These are phyloP conservation scores for Drosophila yakuba DNA, from an alignment of 1,140 invertebrate genomes.

Conservation along the genomic window DNA sequence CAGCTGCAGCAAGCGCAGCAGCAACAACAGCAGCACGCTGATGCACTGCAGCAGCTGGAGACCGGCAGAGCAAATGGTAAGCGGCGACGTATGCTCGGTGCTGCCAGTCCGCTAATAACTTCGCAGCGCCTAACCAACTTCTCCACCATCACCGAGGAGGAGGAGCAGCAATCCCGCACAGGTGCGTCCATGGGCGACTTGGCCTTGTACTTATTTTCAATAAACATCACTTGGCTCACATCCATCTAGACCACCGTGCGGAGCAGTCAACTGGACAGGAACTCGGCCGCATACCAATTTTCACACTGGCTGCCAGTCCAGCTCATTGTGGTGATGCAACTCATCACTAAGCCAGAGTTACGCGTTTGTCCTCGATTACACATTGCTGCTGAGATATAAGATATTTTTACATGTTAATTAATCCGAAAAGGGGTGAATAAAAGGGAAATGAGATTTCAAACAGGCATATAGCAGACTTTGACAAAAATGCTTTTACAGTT, in stretches of 20 bases:
- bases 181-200: slow-evolving; percentile 3
- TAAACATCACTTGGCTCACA: neutral
- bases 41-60: slow-evolving; percentile 16
- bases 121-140: slow-evolving; percentile 72
- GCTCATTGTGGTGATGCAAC: slow-evolving; percentile 43
- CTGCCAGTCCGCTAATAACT: slow-evolving; percentile 67
- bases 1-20: slow-evolving; percentile 39
- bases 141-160: slow-evolving; percentile 76
- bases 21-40: slow-evolving; percentile 9
- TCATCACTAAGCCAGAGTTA: slow-evolving; percentile 25
- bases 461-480: slow-evolving; percentile 8
- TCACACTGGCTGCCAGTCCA: slow-evolving; percentile 37
- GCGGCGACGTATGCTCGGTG: slow-evolving; percentile 49
- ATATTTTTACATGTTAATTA: slow-evolving; percentile 63
- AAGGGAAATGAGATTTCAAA: slow-evolving; percentile 21
- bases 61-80: slow-evolving; percentile 35
- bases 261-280: slow-evolving; percentile 35
- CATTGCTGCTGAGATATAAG: slow-evolving; percentile 10
- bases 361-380: neutral
- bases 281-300: slow-evolving; percentile 47
- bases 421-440: slow-evolving; percentile 14
- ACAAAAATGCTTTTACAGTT: neutral
- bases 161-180: slow-evolving; percentile 60
- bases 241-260: slow-evolving; percentile 15
- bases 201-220: neutral